Evolutionary conservation across 2,888 invertebrate genomes (phyloP).

Genomic region (Metellina segmentata): DNA sequence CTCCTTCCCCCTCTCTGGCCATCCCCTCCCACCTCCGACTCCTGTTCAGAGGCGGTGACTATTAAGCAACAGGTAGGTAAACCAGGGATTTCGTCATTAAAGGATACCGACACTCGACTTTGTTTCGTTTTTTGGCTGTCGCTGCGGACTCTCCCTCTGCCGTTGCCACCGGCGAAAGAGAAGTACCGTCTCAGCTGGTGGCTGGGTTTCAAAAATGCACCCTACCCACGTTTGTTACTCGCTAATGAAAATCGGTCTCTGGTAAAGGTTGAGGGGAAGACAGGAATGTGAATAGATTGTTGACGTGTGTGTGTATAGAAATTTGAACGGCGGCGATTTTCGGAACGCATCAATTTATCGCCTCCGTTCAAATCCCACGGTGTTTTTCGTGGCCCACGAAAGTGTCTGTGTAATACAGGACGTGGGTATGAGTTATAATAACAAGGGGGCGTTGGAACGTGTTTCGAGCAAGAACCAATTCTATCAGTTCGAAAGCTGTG

Average conservation of each 20-base stretch:
- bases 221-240: neutral
- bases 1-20: neutral
- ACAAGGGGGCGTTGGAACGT: neutral
- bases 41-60: neutral
- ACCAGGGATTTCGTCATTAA: constrained; percentile 35
- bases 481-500: neutral
- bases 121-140: neutral
- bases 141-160: constrained; percentile 14
- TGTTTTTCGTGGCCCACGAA: neutral
- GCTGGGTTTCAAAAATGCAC: neutral
- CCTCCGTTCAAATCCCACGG: neutral
- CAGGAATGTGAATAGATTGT: no score
- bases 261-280: no score
- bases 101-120: constrained; percentile 38
- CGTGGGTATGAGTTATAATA: neutral
- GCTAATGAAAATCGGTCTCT: neutral
- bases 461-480: neutral
- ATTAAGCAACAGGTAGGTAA: constrained; percentile 26
- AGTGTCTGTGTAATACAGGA: neutral
- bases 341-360: neutral
- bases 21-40: neutral
- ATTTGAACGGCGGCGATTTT: no score
- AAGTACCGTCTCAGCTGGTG: neutral
- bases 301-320: no score
- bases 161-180: neutral